phyloP scores from a whole-genome alignment of 2,797 vertebrate genomes.

The Pelobates cultripes region DNA sequence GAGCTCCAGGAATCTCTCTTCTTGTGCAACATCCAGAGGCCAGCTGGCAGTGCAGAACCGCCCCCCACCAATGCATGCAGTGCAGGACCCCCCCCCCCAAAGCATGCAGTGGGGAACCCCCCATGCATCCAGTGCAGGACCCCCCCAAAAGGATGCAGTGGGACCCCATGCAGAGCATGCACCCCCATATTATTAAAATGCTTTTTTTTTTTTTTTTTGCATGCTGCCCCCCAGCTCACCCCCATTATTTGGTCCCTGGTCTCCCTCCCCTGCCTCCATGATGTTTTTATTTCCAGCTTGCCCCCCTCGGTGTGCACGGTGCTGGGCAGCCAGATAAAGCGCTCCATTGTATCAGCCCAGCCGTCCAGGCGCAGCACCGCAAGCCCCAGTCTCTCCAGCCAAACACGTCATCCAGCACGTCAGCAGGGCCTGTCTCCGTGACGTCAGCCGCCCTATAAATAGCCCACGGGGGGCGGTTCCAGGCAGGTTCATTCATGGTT shows the following conservation, averaged over 20 bases:
- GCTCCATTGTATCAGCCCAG: slow-evolving; percentile 56
- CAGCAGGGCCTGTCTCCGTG: slow-evolving; percentile 66
- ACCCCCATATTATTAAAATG: no score
- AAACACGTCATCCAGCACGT: slow-evolving; percentile 67
- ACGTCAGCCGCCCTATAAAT: slow-evolving; percentile 67
- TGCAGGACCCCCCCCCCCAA: no score
- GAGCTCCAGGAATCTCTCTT: slow-evolving; percentile 1
- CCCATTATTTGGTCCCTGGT: neutral
- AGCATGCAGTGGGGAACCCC: no score
- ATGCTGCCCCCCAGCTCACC: no score
- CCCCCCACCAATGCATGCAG: no score
- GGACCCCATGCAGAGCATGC: no score
- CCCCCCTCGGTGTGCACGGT: slow-evolving; percentile 39
- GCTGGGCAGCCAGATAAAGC: slow-evolving; percentile 54
- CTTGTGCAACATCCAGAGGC: neutral
- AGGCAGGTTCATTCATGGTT: neutral
- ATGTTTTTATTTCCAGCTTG: slow-evolving; percentile 25
- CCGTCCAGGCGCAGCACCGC: no score
- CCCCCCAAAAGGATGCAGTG: no score
- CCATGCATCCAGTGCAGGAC: no score
- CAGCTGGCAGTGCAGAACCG: no score
- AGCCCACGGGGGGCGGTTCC: slow-evolving; percentile 54
- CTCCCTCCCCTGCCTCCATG: slow-evolving; percentile 18
- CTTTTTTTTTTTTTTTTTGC: no score
- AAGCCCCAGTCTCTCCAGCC: slow-evolving; percentile 59